Base-by-base conservation (phyloP, 1,140 invertebrate species). In the Scylla paramamosain region DNA sequence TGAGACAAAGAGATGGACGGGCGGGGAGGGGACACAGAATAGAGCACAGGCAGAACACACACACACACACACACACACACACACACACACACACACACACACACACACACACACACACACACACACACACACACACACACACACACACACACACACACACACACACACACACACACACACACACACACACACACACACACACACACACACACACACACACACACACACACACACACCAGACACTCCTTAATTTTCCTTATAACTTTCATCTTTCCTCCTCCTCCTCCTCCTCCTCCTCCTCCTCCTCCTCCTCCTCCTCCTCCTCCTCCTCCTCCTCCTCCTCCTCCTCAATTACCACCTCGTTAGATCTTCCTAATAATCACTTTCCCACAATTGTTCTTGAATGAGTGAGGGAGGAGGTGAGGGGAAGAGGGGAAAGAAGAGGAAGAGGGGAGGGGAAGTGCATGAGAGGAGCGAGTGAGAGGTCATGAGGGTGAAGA, bases 81-180 rank as follows among this genome's bases (percentile, higher is more conserved):
- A 91, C 39, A 31, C 52, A 28, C 39, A 67, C 90, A 59, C 39
- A 14, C 25, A 91, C 16, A 91, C 90, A 91, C 25, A 67, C 29
- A 91, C 89, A 91, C 14, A 91, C 25, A 29, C 83, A 84, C 32
- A 39, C 32, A 77, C 32, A 29, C 48, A 82, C 32, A 67, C 32
- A 91, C 32, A 67, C 32, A 91, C 32, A 91, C 48, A 91, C 32
- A 91, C 48, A 91, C 32, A 77, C 48, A 91, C 31, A 59, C 31
- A 91, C 28, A 90, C 46, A 90, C 45, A 90, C n/a, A 90, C n/a
- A 90, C 31, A 90, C n/a, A 90, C 20, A 89, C 20, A 89, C 16
- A 89, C 39, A 45, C 39, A 29, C 39, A 89, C 39, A 89, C 39
- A 89, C 39, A 89, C 39, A 89, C 39, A 89, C 39, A 89, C 39